Evolutionary conservation across 1,140 invertebrate genomes (phyloP), one percentile per base, ranked within the genome.

Genomic region (Lordiphosa mommai): DNA sequence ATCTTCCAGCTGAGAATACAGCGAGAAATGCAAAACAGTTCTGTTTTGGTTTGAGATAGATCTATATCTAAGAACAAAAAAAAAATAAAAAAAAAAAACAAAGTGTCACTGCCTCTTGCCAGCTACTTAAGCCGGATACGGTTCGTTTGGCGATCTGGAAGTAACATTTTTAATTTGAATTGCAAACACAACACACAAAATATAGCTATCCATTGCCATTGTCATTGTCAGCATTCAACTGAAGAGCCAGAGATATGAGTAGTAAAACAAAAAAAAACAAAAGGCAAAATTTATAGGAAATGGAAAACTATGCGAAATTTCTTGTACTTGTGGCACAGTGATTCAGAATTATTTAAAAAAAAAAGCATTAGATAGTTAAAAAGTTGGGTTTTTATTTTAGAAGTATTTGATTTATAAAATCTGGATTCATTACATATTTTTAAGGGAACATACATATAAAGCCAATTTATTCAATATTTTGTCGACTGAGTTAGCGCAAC

Each of bases 91-190:
- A 30, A 53, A 49, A 56, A 56, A 33, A 37, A 34, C 14, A 30
- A 44, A 49, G 58, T 33, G 46, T 34, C 14, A 17, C 46, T n/a
- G 6, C 14, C 12, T 46, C 33, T 74, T 59, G 51, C n/a, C 14
- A 37, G 34, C 34, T 44, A 57, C 41, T 34, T 33, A 38, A 84
- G 77, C 77, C 77, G 77, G 77, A 82, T 82, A 77, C 63, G 64
- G 72, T 82, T 84, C 77, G 84, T 82, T 72, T 84, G 66, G 74
- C 63, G 50, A 55, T 57, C 70, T 84, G 77, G 57, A 69, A 65
- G 63, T 64, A 72, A 47, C 68, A 72, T 85, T 82, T 72, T 77
- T 82, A 82, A 82, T 82, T 82, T 82, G 67, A 52, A 61, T 50
- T 29, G 52, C 67, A 58, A 61, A 44, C 53, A 44, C 6, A 43